These are phyloP conservation scores for Neolamprologus modestus DNA, from an alignment of 2,113 vertebrate genomes.

Conservation along the genomic window DNA sequence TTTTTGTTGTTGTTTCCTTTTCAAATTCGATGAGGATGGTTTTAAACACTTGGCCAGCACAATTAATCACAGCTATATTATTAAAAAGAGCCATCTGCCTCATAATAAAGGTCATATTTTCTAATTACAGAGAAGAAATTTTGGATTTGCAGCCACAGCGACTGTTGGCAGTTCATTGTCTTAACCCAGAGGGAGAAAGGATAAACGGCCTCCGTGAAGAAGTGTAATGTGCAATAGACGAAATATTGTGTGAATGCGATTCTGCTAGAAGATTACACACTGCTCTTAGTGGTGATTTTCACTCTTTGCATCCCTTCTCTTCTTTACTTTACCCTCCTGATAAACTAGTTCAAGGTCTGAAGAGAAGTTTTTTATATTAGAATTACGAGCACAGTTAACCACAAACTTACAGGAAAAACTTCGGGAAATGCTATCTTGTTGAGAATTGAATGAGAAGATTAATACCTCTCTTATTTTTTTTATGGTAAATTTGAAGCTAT, in stretches of 20 bases:
- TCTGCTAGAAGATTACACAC: neutral
- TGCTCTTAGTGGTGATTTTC: neutral
- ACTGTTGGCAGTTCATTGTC: neutral
- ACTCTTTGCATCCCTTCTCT: neutral
- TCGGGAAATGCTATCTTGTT: neutral
- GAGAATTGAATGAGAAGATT: neutral
- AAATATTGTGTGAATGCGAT: conserved; percentile 27
- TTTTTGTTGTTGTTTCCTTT: neutral
- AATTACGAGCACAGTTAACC: neutral
- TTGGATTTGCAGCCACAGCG: neutral
- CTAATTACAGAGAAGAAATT: neutral
- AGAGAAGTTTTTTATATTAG: neutral
- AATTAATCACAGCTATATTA: conserved; percentile 5
- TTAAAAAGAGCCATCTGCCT: neutral
- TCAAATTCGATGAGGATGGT: neutral
- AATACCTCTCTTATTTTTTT: neutral
- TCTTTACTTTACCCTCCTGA: neutral
- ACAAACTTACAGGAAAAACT: neutral
- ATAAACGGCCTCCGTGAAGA: neutral
- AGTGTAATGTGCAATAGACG: conserved; percentile 54
- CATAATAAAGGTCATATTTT: neutral
- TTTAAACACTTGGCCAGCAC: conserved; percentile 33
- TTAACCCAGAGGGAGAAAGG: neutral
- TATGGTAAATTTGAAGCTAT: neutral
- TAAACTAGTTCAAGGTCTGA: neutral